Evolutionary conservation across 2,113 vertebrate genomes (phyloP).

Genomic region (Phyllostomus discolor): DNA sequence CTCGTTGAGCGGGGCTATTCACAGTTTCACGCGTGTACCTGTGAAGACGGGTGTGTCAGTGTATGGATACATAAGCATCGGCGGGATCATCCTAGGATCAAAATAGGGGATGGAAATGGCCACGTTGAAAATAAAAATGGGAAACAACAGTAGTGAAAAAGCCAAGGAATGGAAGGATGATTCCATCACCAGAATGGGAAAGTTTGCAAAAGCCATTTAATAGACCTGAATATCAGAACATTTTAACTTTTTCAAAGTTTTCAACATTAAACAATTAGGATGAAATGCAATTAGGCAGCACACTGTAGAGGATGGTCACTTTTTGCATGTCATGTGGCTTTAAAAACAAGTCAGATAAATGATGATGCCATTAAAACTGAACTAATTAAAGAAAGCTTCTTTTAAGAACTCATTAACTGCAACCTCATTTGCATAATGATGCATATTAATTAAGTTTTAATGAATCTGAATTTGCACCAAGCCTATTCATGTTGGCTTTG

Average conservation of each 20-base stretch:
- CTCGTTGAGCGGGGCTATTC: not conserved
- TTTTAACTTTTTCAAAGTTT: constrained; percentile 85
- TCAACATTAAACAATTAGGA: constrained; percentile 84
- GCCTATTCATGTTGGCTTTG: constrained; percentile 99
- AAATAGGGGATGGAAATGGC: not conserved
- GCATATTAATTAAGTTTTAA: constrained; percentile 99
- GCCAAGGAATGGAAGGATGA: constrained; percentile 20
- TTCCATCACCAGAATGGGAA: constrained; percentile 74
- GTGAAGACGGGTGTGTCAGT: not conserved
- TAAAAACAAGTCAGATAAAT: constrained; percentile 99
- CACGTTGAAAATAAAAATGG: constrained; percentile 23
- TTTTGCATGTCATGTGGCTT: constrained; percentile 95
- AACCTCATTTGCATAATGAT: constrained; percentile 99
- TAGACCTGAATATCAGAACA: constrained; percentile 82
- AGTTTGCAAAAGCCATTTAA: constrained; percentile 79
- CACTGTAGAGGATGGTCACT: constrained; percentile 88
- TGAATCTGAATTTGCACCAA: constrained; percentile 99
- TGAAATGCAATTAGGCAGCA: constrained; percentile 82
- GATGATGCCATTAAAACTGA: constrained; percentile 99
- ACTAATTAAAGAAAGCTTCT: constrained; percentile 99
- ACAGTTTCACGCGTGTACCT: not conserved
- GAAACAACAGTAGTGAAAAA: constrained; percentile 54
- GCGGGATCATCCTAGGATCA: not conserved
- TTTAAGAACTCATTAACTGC: constrained; percentile 99
- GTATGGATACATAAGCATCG: not conserved